Evolutionary conservation across 2,888 invertebrate genomes (phyloP).

Genomic region (Pardosa pseudoannulata): DNA sequence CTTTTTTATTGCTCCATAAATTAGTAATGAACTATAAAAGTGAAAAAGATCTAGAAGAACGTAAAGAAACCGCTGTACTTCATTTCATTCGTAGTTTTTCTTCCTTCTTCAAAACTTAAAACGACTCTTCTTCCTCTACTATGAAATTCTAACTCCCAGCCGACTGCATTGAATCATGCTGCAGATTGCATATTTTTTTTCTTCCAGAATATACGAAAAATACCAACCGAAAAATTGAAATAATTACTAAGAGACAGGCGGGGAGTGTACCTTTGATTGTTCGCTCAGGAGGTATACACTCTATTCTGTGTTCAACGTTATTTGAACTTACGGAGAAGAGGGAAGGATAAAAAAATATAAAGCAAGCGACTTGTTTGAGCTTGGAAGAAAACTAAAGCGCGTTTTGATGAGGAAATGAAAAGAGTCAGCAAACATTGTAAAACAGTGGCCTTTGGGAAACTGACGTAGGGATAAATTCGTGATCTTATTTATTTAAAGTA

Average conservation of each 20-base stretch:
- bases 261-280: not conserved
- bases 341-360: too few relatives aligned
- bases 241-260: not conserved
- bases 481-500: not conserved
- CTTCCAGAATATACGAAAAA: not conserved
- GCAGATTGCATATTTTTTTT: not conserved
- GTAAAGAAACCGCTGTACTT: too few relatives aligned
- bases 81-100: too few relatives aligned
- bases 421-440: not conserved
- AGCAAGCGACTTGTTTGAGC: not conserved
- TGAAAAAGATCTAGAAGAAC: too few relatives aligned
- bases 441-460: not conserved
- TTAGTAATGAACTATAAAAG: too few relatives aligned
- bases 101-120: too few relatives aligned
- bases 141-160: not conserved
- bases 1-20: too few relatives aligned
- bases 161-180: not conserved
- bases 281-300: not conserved
- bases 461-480: not conserved
- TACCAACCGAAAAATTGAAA: not conserved
- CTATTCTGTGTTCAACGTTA: not conserved
- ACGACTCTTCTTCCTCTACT: too few relatives aligned
- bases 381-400: not conserved
- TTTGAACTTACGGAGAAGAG: not conserved
- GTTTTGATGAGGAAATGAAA: not conserved